Percentiles rank a stretch among this genome's conserved stretches.
These are phyloP conservation scores for Pseudococcus longispinus DNA, from an alignment of 2,888 invertebrate species.

Conservation along the genomic window DNA sequence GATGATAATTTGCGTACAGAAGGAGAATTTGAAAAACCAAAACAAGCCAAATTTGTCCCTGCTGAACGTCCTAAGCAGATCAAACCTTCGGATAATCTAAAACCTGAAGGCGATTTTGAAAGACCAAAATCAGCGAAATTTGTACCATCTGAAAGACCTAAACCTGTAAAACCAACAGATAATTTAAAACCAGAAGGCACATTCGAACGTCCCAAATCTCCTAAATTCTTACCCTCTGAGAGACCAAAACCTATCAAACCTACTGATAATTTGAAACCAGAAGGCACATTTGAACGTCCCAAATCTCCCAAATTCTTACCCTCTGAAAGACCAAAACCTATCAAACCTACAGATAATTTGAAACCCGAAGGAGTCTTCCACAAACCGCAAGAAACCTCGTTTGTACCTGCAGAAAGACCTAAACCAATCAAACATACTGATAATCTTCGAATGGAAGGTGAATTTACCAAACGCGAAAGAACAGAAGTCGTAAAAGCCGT, in stretches of 20 bases:
- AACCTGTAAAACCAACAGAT: conserved; percentile 62
- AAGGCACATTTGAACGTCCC: conserved; percentile 63
- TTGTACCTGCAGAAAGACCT: conserved; percentile 60
- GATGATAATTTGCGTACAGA: conserved; percentile 63
- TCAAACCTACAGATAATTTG: conserved; percentile 64
- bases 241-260: conserved; percentile 61
- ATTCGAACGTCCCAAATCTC: conserved; percentile 61
- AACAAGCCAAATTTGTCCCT: conserved; percentile 61
- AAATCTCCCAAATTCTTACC: conserved; percentile 64
- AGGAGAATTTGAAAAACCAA: conserved; percentile 66
- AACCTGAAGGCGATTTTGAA: conserved; percentile 69
- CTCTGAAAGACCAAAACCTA: conserved; percentile 59
- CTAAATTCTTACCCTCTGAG: conserved; percentile 63
- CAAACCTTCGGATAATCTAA: conserved; percentile 66
- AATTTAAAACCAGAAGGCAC: conserved; percentile 61
- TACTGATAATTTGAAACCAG: conserved; percentile 61
- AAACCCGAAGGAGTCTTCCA: conserved; percentile 69
- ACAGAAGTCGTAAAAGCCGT: conserved; percentile 62
- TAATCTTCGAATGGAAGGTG: conserved; percentile 67
- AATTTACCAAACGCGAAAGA: conserved; percentile 62
- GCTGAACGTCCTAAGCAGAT: conserved; percentile 64
- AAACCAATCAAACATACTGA: conserved; percentile 61
- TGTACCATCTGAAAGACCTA: conserved; percentile 67
- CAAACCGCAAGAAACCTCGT: conserved; percentile 63
- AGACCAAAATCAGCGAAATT: conserved; percentile 63